Base-by-base conservation (phyloP, 2,113 vertebrate species). In the Neolamprologus fasciatus region DNA sequence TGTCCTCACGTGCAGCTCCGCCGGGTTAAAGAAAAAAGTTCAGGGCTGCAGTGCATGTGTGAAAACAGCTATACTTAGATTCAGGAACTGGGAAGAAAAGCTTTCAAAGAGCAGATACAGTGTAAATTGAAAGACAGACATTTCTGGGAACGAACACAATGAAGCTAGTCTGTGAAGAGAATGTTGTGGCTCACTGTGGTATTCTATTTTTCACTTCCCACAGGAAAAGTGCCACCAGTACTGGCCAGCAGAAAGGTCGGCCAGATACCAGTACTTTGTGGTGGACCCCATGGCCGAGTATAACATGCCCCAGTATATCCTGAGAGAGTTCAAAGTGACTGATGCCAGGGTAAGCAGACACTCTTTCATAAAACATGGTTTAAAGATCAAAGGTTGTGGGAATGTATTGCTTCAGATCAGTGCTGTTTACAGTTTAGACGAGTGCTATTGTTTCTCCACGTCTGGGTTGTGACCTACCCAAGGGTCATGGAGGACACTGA, bases 201-300 rank as follows among this genome's bases (percentile, higher is more conserved):
- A 42, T 87, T 84, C 68, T 86, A 53, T 91, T 92, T 86, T 84
- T 87, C 5, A 17, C 47, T 80, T 61, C 7, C 28, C 68, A 57
- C 89, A 99, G 99, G 99, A 99, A 97, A 99, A 99, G 94, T 99
- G 98, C 93, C 98, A 99, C 94, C 99, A 99, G 91, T 99, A 99
- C 86, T 99, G 99, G 99, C 99, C 99, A 87, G 99, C 98, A 2
- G 99, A 99, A 92, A 97, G 99, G 82, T 99, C 99, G 57, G 99
- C 99, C 88, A 97, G 98, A 91, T 99, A 99, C 66, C 99, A 99
- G 94, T 99, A 99, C 95, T 99, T 99, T 96, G 99, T 99, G 86
- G 99, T 99, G 91, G 99, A 99, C 92, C 99, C 99, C 33, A 99
- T 99, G 99, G 99, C 99, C 14, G 99, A 99, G 84, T 99, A 99